Evolutionary conservation across 2,113 vertebrate species (phyloP), one percentile per base, ranked within the genome.

Genomic region (Ivindomyrus marchei): DNA sequence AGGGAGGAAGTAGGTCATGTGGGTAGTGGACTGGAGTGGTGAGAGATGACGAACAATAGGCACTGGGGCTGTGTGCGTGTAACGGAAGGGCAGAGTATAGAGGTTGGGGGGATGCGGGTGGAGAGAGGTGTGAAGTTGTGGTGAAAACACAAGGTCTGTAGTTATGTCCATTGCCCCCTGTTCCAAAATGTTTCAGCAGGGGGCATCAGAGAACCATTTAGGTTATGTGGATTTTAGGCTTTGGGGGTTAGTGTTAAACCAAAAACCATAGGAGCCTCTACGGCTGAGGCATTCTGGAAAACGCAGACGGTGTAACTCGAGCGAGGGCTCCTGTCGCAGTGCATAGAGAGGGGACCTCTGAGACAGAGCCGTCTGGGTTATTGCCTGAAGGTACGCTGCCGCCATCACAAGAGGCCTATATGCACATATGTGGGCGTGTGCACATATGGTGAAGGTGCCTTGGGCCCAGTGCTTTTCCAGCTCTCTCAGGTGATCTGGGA

Each of bases 21-120:
- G 66, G 88, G 9, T 9, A 88, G 74, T 50, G 74, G 50, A 58
- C 13, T 24, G 46, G 31, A 42, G n/a, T 53, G 46, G 49, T 27
- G 21, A 80, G 46, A 83, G 36, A 77, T 39, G 66, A 52, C 15
- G 45, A 36, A 80, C 10, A 50, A 87, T 58, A 46, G 89, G n/a
- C 31, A 88, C 87, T 87, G 91, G 90, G 90, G 49, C 36, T 39
- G 89, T 91, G 92, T 84, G 80, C 36, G 21, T 92, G 94, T 93
- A 92, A 83, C 56, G 58, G 56, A 85, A 24, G 45, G 46, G 42
- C 47, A 85, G n/a, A 9, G 80, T 13, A 53, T 47, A 31, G n/a
- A 11, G 31, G 17, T 47, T 1, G 42, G 21, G 56, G 24, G 53
- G 53, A 0, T 0, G 53, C 2, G 24, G 62, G 4, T 3, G 15